Evolutionary conservation across 2,797 vertebrate genomes (phyloP).

Genomic region (Dryobates pubescens): DNA sequence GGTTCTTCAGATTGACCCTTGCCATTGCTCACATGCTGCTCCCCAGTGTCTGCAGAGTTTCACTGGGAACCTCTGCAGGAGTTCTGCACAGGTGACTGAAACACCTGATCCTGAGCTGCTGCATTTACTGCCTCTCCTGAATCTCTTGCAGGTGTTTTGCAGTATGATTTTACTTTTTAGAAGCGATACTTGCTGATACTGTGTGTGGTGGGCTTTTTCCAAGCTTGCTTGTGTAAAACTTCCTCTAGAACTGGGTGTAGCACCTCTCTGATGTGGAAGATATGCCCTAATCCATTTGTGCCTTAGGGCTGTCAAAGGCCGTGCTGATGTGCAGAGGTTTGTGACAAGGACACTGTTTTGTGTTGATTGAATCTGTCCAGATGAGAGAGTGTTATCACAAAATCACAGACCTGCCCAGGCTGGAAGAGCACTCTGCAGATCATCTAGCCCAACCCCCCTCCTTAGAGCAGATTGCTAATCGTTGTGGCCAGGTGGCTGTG

Average conservation of each 20-base stretch:
- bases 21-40: background rate
- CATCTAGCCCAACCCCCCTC: background rate
- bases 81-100: background rate
- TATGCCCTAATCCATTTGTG: background rate
- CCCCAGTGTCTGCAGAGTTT: background rate
- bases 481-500: background rate
- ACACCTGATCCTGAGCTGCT: too few relatives aligned
- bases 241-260: background rate
- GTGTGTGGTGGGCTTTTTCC: background rate
- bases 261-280: background rate
- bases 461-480: background rate
- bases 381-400: background rate
- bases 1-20: background rate
- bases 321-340: background rate
- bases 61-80: background rate
- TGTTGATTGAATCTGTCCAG: background rate
- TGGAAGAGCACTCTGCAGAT: background rate
- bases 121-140: background rate
- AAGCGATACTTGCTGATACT: background rate
- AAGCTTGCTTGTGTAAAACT: background rate
- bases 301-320: background rate
- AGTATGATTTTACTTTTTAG: background rate
- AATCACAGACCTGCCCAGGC: background rate
- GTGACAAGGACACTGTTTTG: background rate
- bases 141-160: background rate